Evolutionary conservation across 1,140 invertebrate species (phyloP).

Genomic region (Macrobrachium nipponense): DNA sequence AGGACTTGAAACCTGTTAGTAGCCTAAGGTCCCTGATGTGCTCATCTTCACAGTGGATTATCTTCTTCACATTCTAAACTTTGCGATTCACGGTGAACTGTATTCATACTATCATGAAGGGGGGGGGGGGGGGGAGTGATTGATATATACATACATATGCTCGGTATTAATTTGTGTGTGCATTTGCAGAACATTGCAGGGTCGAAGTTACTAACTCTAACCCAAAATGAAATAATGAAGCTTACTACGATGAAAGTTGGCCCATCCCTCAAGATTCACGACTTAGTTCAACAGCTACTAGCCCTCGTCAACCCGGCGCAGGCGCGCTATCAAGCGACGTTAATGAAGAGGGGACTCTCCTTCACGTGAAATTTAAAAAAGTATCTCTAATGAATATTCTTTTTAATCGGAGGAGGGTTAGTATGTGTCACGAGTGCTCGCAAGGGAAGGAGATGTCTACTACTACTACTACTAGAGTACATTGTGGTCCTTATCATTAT

Average conservation of each 20-base stretch:
- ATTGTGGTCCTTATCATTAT: neutral
- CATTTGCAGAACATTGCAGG: conserved; percentile 81
- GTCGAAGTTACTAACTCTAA: conserved; percentile 80
- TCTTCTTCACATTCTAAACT: too few species aligned
- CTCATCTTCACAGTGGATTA: too few species aligned
- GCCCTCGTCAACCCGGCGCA: conserved; percentile 83
- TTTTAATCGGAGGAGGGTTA: neutral
- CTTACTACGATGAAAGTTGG: conserved; percentile 93
- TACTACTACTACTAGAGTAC: too few species aligned
- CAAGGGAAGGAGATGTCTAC: neutral
- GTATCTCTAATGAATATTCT: too few species aligned
- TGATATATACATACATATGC: neutral
- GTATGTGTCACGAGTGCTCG: neutral
- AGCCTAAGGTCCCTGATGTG: too few species aligned
- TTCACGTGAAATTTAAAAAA: conserved; percentile 40
- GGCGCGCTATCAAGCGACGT: conserved; percentile 66
- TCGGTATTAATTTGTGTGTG: conserved; percentile 49
- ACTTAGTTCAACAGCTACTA: conserved; percentile 89
- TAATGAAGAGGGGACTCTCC: conserved; percentile 60
- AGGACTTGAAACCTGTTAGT: too few species aligned
- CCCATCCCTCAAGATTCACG: conserved; percentile 91
- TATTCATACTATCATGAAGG: too few species aligned
- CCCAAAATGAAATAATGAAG: conserved; percentile 90
- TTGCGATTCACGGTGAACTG: too few species aligned
- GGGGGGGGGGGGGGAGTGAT: too few species aligned